These are phyloP conservation scores for Trichogramma evanescens DNA, from an alignment of 2,888 invertebrate genomes.

Conservation along the genomic window DNA sequence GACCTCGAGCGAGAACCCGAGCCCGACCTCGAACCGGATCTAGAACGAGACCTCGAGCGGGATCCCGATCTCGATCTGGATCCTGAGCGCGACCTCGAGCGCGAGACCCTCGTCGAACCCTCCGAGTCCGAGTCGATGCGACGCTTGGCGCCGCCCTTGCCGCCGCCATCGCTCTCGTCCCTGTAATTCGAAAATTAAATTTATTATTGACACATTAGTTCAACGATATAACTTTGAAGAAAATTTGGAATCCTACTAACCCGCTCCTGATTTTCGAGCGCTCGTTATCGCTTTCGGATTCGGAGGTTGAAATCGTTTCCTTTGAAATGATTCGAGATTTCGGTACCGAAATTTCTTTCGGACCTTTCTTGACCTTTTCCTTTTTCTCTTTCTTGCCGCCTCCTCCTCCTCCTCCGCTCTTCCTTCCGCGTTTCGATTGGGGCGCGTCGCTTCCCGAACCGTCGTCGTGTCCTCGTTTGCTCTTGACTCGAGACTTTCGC, in stretches of 20 bases:
- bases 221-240: not conserved
- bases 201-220: not conserved
- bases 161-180: constrained; percentile 47
- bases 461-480: constrained; percentile 30
- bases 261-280: constrained; percentile 54
- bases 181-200: constrained; percentile 29
- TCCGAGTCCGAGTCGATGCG: constrained; percentile 61
- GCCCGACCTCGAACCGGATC: constrained; percentile 28
- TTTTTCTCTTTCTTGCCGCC: constrained; percentile 50
- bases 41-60: constrained; percentile 34
- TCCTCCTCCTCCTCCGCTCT: constrained; percentile 36
- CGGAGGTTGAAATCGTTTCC: constrained; percentile 88
- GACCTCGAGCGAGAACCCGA: constrained; percentile 39
- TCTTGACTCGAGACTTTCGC: constrained; percentile 39
- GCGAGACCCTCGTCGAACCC: constrained; percentile 47
- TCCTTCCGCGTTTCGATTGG: constrained; percentile 56
- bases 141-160: constrained; percentile 44
- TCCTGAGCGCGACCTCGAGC: constrained; percentile 38
- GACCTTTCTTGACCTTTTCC: constrained; percentile 53
- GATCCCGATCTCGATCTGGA: constrained; percentile 38
- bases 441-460: constrained; percentile 64
- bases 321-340: constrained; percentile 86
- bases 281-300: constrained; percentile 65
- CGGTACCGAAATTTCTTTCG: constrained; percentile 71
- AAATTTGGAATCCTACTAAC: constrained; percentile 43